Percentiles rank a stretch among this genome's conserved stretches.
Conservation (phyloP, 2,888 invertebrate genomes). For the Phengaris alcon region DNA sequence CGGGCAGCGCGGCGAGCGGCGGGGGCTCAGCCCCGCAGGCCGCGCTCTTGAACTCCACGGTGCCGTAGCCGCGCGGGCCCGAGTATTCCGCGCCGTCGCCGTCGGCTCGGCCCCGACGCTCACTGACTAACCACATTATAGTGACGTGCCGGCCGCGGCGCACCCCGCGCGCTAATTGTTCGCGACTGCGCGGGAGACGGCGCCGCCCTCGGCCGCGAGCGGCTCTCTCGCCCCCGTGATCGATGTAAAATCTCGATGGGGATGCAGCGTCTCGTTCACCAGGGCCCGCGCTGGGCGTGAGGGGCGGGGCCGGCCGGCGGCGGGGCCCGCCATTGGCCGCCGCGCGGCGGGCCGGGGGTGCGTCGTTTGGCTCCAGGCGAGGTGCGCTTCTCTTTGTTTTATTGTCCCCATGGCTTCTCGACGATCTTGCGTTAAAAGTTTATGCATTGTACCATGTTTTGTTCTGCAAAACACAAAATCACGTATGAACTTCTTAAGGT, state of each 20-base stretch:
- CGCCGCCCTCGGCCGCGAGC: slow-evolving; percentile 67
- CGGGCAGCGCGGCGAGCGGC: slow-evolving; percentile 79
- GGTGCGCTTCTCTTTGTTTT: slow-evolving; percentile 76
- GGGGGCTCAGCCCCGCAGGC: slow-evolving; percentile 81
- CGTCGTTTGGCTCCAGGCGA: slow-evolving; percentile 61
- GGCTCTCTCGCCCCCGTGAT: slow-evolving; percentile 68
- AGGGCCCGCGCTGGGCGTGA: slow-evolving; percentile 43
- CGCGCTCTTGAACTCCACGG: slow-evolving; percentile 91
- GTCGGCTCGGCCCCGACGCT: slow-evolving; percentile 81
- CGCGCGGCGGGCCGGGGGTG: slow-evolving; percentile 44
- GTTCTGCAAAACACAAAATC: slow-evolving; percentile 74
- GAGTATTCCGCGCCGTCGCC: slow-evolving; percentile 70
- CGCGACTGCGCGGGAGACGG: slow-evolving; percentile 75
- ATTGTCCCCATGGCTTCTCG: slow-evolving; percentile 77
- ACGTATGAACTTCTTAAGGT: slow-evolving; percentile 73
- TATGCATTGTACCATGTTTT: slow-evolving; percentile 78
- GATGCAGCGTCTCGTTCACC: slow-evolving; percentile 71
- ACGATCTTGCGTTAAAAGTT: slow-evolving; percentile 78
- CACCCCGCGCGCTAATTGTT: slow-evolving; percentile 75
- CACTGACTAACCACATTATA: slow-evolving; percentile 83
- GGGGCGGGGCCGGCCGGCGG: slow-evolving; percentile 47
- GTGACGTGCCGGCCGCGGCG: slow-evolving; percentile 71
- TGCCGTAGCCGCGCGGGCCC: slow-evolving; percentile 81
- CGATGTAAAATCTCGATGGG: slow-evolving; percentile 71
- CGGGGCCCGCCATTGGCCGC: slow-evolving; percentile 43